Base-by-base conservation (phyloP, 2,113 vertebrate genomes). In the Clarias batrachus region DNA sequence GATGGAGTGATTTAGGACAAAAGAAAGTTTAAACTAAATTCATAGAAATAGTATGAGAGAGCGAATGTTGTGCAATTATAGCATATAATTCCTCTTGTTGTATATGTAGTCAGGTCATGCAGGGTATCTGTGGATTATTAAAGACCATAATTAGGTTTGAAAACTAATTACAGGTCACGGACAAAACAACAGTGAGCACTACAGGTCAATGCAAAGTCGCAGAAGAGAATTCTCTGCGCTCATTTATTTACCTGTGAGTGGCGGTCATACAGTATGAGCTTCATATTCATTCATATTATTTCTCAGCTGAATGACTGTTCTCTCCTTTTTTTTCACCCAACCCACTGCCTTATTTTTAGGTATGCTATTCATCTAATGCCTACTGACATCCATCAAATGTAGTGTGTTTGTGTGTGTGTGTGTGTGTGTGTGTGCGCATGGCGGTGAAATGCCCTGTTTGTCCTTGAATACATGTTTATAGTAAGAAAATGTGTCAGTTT, bases 401-500 rank as follows among this genome's bases (percentile, higher is more conserved):
- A 19, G 13, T n/a, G 13, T 30, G n/a, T 56, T n/a, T 83, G 82
- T 56, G 62, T 68, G 81, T 82, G 9, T 37, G 59, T 41, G 59
- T 82, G 80, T 41, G 59, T 82, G 80, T 65, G 14, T 37, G 62
- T 66, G 37, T 82, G 81, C 16, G 62, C 30, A 48, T 66, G 25
- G 70, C 63, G 0, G 66, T 27, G 16, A 37, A 63, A 60, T 60
- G 48, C 41, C 48, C 27, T 37, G 17, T 79, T 56, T 56, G 62
- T 66, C 78, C 70, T 59, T 11, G 84, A 23, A 19, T 81, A 65
- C 81, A 41, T 81, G 85, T 12, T 41, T 82, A 54, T 79, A 79
- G 62, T 48, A 85, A 41, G 68, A 85, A 59, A 25, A 54, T 65
- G 37, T 52, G 25, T 78, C 52, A 78, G 13, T 78, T 56, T 3